A percentile compares a stretch with the other conserved stretches of the same genome.
phyloP scores from a whole-genome alignment of 1,140 invertebrate genomes.

The Scaptomyza montana region DNA sequence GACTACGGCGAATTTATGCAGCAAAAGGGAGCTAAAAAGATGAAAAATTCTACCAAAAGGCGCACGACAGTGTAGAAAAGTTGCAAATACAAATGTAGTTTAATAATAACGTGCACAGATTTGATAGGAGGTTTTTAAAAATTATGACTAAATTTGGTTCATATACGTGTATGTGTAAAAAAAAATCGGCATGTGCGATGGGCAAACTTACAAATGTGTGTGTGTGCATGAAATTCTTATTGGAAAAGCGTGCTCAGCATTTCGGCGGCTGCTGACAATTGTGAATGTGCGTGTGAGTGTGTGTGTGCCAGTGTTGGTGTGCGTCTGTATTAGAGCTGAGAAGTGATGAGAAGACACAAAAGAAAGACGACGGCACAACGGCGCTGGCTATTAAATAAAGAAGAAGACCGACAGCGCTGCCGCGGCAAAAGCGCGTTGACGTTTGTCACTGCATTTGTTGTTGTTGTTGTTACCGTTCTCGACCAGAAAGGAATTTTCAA shows the following conservation, averaged over 20 bases:
- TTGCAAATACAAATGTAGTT: constrained; percentile 21
- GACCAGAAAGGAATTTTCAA: constrained; percentile 36
- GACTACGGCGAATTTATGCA: constrained; percentile 60
- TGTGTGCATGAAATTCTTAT: constrained; percentile 71
- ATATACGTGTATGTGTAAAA: constrained; percentile 39
- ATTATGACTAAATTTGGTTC: constrained; percentile 63
- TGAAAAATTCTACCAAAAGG: constrained; percentile 54
- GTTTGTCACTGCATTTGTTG: constrained; percentile 42
- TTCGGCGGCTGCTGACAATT: constrained; percentile 56
- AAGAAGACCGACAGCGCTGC: constrained; percentile 68
- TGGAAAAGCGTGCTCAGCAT: constrained; percentile 79
- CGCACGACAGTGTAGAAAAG: constrained; percentile 19
- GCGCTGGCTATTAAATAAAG: constrained; percentile 53
- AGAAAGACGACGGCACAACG: constrained; percentile 61
- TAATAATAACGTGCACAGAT: constrained; percentile 11
- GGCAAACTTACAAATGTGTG: constrained; percentile 21
- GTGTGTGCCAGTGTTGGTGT: constrained; percentile 21
- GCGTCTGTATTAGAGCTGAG: constrained; percentile 49
- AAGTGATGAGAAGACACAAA: constrained; percentile 63
- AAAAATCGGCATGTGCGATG: constrained; percentile 72
- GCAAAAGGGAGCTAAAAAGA: constrained; percentile 63
- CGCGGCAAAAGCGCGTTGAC: constrained; percentile 60
- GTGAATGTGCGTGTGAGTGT: constrained; percentile 12
- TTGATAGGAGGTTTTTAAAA: constrained; percentile 22
- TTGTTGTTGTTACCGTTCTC: constrained; percentile 35